Evolutionary conservation across 2,888 invertebrate genomes (phyloP).

Genomic region (Drosophila atroscutellata): DNA sequence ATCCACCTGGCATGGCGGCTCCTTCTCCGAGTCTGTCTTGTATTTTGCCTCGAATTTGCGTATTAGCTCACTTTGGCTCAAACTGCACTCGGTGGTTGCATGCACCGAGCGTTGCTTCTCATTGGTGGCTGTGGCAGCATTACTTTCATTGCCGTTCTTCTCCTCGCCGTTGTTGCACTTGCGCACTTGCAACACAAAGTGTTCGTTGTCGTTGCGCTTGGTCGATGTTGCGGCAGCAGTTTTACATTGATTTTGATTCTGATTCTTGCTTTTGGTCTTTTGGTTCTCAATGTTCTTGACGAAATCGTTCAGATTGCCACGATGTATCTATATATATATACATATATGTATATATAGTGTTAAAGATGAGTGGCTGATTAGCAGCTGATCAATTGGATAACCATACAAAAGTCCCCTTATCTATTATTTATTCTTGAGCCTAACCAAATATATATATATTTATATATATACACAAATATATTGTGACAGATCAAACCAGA

Average conservation of each 20-base stretch:
- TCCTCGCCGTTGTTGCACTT: constrained; percentile 70
- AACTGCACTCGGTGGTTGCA: constrained; percentile 37
- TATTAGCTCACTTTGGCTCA: constrained; percentile 85
- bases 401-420: neutral
- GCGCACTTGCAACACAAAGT: constrained; percentile 59
- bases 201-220: constrained; percentile 70
- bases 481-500: neutral
- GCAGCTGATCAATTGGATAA: neutral
- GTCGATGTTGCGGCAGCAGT: constrained; percentile 26
- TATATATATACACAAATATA: neutral
- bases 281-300: constrained; percentile 84
- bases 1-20: constrained; percentile 64
- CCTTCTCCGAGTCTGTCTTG: constrained; percentile 83
- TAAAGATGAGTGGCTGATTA: neutral
- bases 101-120: constrained; percentile 85
- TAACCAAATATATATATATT: neutral
- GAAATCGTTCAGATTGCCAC: constrained; percentile 84
- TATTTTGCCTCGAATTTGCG: constrained; percentile 88
- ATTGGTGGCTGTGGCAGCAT: constrained; percentile 8
- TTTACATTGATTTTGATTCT: constrained; percentile 25
- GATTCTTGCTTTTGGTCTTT: constrained; percentile 64
- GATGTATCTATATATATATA: constrained; percentile 76
- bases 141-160: constrained; percentile 64
- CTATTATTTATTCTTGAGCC: neutral
- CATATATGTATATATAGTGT: neutral